These are phyloP conservation scores for Dendrolimus houi DNA, from an alignment of 2,888 invertebrate genomes.

Conservation along the genomic window DNA sequence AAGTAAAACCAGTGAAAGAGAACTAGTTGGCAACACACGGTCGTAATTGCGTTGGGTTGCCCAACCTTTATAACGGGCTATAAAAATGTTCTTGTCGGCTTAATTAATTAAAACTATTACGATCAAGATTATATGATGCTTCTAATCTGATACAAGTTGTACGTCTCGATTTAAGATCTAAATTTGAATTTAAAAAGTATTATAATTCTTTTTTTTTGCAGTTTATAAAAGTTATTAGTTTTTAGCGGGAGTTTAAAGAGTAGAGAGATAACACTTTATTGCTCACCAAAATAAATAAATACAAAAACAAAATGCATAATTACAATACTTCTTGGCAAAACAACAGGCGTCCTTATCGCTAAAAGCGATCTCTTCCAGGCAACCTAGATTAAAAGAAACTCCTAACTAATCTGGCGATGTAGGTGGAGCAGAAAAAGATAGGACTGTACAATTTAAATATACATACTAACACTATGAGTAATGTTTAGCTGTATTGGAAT, in stretches of 20 bases:
- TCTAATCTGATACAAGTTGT: slow-evolving; percentile 5
- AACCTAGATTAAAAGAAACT: too few species aligned
- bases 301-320: too few species aligned
- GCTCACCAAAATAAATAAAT: too few species aligned
- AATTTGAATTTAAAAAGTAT: background rate
- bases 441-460: too few species aligned
- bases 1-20: background rate
- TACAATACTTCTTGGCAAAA: too few species aligned
- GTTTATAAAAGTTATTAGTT: background rate
- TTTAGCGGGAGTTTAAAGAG: background rate
- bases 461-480: too few species aligned
- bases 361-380: too few species aligned
- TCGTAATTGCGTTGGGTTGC: slow-evolving; percentile 2
- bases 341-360: too few species aligned
- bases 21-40: background rate
- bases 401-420: too few species aligned
- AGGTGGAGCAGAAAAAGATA: too few species aligned
- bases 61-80: slow-evolving; percentile 8
- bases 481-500: too few species aligned
- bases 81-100: slow-evolving; percentile 6
- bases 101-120: slow-evolving; percentile 8
- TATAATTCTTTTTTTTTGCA: background rate
- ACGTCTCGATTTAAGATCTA: slow-evolving; percentile 1
- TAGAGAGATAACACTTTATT: too few species aligned
- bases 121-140: slow-evolving; percentile 6